Percentiles rank a stretch among this genome's conserved stretches.
Conservation (phyloP, 92 coral and sea anemone species). For the Phenganax stokvisi region DNA sequence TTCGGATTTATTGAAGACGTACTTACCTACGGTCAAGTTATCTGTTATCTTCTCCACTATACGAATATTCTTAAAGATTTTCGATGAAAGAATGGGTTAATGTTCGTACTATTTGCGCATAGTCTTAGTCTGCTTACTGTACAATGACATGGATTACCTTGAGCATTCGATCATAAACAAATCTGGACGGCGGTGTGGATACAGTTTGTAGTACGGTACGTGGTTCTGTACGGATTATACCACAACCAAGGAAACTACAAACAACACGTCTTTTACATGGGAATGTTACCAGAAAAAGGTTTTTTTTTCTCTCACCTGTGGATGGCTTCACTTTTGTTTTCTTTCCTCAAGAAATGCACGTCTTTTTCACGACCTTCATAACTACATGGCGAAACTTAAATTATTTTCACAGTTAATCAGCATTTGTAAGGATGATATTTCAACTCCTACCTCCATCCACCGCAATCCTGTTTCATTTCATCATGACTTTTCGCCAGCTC, state of each 20-base stretch:
- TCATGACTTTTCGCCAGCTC: constrained; percentile 65
- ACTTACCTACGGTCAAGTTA: constrained; percentile 88
- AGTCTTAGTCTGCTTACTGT: no score
- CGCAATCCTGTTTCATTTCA: constrained; percentile 51
- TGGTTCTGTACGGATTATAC: constrained; percentile 72
- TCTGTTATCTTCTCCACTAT: constrained; percentile 93
- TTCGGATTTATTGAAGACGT: not conserved
- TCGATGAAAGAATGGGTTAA: not conserved
- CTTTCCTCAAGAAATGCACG: constrained; percentile 72
- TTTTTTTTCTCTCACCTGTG: constrained; percentile 61
- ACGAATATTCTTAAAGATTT: constrained; percentile 62
- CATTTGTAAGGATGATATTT: not conserved
- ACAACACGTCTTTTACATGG: not conserved
- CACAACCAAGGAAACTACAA: constrained; percentile 88
- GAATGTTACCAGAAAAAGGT: no score
- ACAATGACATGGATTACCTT: constrained; percentile 52
- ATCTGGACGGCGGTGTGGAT: constrained; percentile 84
- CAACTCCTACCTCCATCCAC: constrained; percentile 77
- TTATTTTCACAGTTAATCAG: not conserved
- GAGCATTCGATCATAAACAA: constrained; percentile 94
- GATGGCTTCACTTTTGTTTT: constrained; percentile 51
- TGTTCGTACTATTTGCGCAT: not conserved
- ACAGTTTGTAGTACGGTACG: constrained; percentile 84
- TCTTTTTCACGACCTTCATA: constrained; percentile 72
- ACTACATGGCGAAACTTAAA: constrained; percentile 39